Evolutionary conservation across 1,140 invertebrate species (phyloP), one percentile per base, ranked within the genome.

Genomic region (Cydia fagiglandana): DNA sequence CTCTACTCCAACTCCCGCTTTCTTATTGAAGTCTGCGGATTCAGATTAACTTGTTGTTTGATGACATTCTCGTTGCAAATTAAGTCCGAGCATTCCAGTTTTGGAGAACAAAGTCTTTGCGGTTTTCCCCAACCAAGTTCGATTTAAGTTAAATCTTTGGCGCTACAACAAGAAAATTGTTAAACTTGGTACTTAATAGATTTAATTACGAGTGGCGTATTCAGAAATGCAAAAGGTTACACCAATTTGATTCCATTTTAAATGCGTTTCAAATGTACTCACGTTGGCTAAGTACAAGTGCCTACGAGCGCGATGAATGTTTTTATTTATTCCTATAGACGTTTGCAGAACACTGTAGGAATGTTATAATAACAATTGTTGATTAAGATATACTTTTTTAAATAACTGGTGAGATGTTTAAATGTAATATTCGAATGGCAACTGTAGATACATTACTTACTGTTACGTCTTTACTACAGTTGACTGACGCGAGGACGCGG

Each of bases 21-120:
- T 70, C 66, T 70, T 70, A 34, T 38, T 70, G 66, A 70, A 70
- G 66, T 70, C 66, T 70, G 66, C 66, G 66, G 66, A 70, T 70
- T 70, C 66, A 70, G 38, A 70, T 70, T 70, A 70, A 70, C 66
- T 70, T 70, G 66, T 70, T 70, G 66, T 70, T 70, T 70, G 66
- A 70, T 70, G 66, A 70, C 66, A 70, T 70, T 45, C 66, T 9
- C 66, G 66, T 70, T 70, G 20, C 66, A 70, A 70, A 70, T 70
- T 70, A 70, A 70, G 66, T 70, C 30, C 30, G 66, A 70, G 13
- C n/a, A 70, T 70, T 41, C 34, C 66, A 38, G 66, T 70, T 70
- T 68, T 41, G 30, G 66, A 70, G 66, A 41, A 41, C 38, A 70
- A 70, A 70, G 66, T 70, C 66, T 45, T 70, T 41, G 66, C 66